A percentile compares a stretch with the other conserved stretches of the same genome.
Conservation (phyloP, 2,888 invertebrate genomes). For the Troglohyphantes excavatus region DNA sequence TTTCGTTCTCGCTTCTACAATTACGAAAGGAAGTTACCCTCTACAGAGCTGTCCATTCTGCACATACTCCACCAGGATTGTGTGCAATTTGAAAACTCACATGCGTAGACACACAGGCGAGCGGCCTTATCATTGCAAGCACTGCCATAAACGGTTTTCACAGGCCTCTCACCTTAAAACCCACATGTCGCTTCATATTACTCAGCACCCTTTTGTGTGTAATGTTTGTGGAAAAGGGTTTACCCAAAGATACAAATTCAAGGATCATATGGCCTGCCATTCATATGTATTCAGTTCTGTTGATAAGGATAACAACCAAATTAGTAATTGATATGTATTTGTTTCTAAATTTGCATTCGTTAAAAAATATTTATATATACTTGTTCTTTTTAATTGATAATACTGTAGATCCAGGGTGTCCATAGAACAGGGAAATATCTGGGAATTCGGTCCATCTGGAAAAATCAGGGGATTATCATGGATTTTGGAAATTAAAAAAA, state of each 20-base stretch:
- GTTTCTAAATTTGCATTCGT: no score
- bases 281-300: no score
- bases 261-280: not conserved
- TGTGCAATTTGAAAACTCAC: constrained; percentile 12
- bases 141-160: constrained; percentile 9
- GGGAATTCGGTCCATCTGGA: no score
- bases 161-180: constrained; percentile 13
- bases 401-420: no score
- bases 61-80: not conserved
- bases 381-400: no score
- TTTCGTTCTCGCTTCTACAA: not conserved
- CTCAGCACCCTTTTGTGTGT: not conserved
- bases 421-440: no score
- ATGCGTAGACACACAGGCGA: constrained; percentile 39
- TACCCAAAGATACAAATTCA: not conserved
- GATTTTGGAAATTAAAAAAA: no score
- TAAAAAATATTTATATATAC: no score
- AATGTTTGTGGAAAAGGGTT: not conserved
- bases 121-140: constrained; percentile 9
- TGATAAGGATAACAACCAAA: no score
- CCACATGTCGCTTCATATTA: constrained; percentile 8
- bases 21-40: not conserved
- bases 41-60: constrained; percentile 5
- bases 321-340: no score
- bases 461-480: no score